A percentile compares a stretch with the other conserved stretches of the same genome.
Evolutionary conservation across 2,113 vertebrate genomes (phyloP).

Genomic region (Podarcis raffonei): DNA sequence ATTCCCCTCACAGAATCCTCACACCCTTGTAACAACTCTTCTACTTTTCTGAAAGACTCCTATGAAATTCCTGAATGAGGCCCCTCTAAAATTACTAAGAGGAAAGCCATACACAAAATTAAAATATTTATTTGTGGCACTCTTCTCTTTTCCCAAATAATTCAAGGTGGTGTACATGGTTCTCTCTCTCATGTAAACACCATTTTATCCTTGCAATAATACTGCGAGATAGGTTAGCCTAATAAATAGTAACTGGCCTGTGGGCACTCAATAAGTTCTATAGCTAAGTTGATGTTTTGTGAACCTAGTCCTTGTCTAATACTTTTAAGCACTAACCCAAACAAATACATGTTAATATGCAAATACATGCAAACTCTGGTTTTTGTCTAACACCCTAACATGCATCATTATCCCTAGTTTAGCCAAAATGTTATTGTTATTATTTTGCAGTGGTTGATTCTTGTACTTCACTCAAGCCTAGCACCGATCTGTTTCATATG

Average conservation of each 20-base stretch:
- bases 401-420: neutral
- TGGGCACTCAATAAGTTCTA: neutral
- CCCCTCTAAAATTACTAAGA: neutral
- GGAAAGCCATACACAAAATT: neutral
- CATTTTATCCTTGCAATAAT: neutral
- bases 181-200: neutral
- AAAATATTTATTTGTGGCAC: neutral
- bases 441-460: constrained; percentile 50
- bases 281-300: neutral
- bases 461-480: constrained; percentile 62
- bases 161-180: neutral
- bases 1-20: too few species aligned
- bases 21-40: neutral
- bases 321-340: too few species aligned
- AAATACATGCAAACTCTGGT: neutral
- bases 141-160: neutral
- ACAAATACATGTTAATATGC: neutral
- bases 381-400: neutral
- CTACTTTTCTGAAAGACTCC: neutral
- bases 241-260: neutral
- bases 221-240: neutral
- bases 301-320: too few species aligned
- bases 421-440: neutral
- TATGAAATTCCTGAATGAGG: neutral
- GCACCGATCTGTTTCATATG: constrained; percentile 72